Base-by-base conservation (phyloP, 2,113 vertebrate species). In the Siphamia tubifer region DNA sequence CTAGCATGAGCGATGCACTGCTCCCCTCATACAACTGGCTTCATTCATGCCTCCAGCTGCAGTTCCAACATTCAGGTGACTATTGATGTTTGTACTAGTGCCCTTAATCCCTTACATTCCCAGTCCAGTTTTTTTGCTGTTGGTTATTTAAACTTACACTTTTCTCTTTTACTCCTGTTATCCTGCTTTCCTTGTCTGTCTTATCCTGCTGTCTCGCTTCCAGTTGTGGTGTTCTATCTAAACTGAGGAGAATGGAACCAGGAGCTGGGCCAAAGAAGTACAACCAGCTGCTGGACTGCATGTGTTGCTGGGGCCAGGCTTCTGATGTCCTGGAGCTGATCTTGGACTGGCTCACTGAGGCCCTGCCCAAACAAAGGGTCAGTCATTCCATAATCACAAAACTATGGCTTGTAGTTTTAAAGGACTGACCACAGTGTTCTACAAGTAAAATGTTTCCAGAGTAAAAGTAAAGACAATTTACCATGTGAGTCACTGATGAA, bases 251-350 rank as follows among this genome's bases (percentile, higher is more conserved):
- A 76, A 82, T 94, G 68, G 91, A 94, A 31, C 54, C 45, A 4
- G 93, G 83, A 21, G 80, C 88, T 1, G 64, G 58, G 8, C 89
- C 89, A 40, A 77, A 68, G 4, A 90, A 89, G 67, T 98, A 94
- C 45, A 83, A 86, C 8, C 83, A 86, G 39, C 83, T 96, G 64
- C 87, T 99, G 0, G 95, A 97, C 87, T 99, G 98, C 73, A 61
- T 98, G 30, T 98, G 96, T 81, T 86, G 90, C 73, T 99, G 98
- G 98, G 96, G 94, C 2, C 94, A 94, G 77, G 88, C 92, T 21
- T 90, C 90, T 4, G 90, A 93, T 8, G 0, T 97, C 55, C n/a
- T 96, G 13, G 95, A 97, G 21, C 91, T 99, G 19, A 45, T 93
- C 56, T 92, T 73, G 0, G 94, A 96, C 4, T 99, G 96, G 97